These are phyloP conservation scores for Mythimna pallens DNA, from an alignment of 2,888 invertebrate species.

Conservation along the genomic window DNA sequence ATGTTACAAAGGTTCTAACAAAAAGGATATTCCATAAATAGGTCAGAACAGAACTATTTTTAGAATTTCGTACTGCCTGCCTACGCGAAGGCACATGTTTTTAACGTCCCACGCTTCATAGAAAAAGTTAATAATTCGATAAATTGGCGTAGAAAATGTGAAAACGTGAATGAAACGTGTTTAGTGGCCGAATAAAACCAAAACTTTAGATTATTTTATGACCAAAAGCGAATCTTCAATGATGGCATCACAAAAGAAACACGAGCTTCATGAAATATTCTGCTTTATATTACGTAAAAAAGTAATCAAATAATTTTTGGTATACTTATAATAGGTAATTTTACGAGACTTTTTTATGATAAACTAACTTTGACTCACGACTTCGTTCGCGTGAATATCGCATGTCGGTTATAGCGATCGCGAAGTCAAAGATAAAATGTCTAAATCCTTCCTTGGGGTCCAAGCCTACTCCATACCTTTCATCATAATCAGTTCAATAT, in stretches of 20 bases:
- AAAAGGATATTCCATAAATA: slow-evolving; percentile 16
- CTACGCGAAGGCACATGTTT: slow-evolving; percentile 7
- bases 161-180: slow-evolving; percentile 23
- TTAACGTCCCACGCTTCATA: slow-evolving; percentile 26
- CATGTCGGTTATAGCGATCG: too few relatives aligned
- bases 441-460: too few relatives aligned
- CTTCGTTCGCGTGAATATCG: too few relatives aligned
- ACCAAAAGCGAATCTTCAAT: slow-evolving; percentile 4
- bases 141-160: slow-evolving; percentile 8
- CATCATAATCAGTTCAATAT: too few relatives aligned
- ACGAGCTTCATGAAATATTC: slow-evolving; percentile 9
- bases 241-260: neutral
- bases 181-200: neutral
- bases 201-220: slow-evolving; percentile 11
- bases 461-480: too few relatives aligned
- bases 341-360: slow-evolving; percentile 28
- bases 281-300: neutral
- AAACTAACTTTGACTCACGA: slow-evolving; percentile 3
- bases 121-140: slow-evolving; percentile 20
- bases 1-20: neutral
- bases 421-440: too few relatives aligned
- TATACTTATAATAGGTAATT: neutral
- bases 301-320: slow-evolving; percentile 6
- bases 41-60: neutral
- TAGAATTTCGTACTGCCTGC: neutral